Evolutionary conservation across 2,888 invertebrate genomes (phyloP), one percentile per base, ranked within the genome.

Genomic region (Digitonthophagus gazella): DNA sequence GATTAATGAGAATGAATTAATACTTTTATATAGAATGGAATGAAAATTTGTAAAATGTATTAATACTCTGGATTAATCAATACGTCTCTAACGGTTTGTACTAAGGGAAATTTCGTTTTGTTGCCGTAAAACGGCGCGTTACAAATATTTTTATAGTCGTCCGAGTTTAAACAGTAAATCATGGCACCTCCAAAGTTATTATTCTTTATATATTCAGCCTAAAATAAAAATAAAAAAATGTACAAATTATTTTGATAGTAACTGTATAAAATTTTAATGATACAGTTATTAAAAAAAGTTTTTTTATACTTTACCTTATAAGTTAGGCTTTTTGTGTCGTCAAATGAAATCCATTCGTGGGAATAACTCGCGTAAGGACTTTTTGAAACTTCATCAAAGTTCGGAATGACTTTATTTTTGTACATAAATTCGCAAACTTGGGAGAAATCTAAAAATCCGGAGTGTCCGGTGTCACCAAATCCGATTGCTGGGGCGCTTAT

Each of bases 311-410:
- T 77, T 76, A 88, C 90, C 83, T 93, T 95, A 75, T 87, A 87
- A 67, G 83, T 84, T 1, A 93, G 85, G 81, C 95, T 95, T 64
- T 85, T 80, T 19, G 86, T 85, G 76, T 91, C 87, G 72, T 96
- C 96, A 79, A 89, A 95, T 0, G 95, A 93, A 58, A 95, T 86
- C 96, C 96, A 96, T 75, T 95, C 91, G 14, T 82, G 82, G 64
- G 85, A 84, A 70, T 86, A 86, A 75, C 87, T 90, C 4, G 92
- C 85, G 82, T 92, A 96, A 0, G 96, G 94, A 57, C 93, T 94
- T 77, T 87, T 87, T 3, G 91, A 89, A 55, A 88, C 87, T 5
- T 84, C 80, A 76, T 95, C 93, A 77, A 89, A 91, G 54, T 88
- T 82, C 3, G 84, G 83, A 0, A 83, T 82, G 1, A 89, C 86